Evolutionary conservation across 2,888 invertebrate species (phyloP).

Genomic region (Drosophila anceps): DNA sequence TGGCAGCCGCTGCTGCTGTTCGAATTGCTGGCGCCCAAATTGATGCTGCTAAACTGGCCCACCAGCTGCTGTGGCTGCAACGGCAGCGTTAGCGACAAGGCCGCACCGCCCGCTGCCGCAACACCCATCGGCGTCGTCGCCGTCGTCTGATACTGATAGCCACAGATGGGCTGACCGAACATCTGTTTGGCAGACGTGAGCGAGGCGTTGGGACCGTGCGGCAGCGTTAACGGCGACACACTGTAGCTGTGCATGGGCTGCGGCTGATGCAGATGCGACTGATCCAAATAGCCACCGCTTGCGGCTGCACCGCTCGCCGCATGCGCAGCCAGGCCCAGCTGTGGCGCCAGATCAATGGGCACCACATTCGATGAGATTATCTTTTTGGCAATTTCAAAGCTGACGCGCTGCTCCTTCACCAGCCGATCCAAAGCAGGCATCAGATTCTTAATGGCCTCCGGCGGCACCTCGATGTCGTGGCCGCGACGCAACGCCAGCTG

Average conservation of each 20-base stretch:
- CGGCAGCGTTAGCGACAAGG: conserved; percentile 43
- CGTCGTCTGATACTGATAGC: conserved; percentile 61
- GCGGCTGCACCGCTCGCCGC: conserved; percentile 84
- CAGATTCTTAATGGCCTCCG: conserved; percentile 86
- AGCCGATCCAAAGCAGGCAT: conserved; percentile 85
- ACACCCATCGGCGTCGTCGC: background rate
- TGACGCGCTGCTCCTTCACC: conserved; percentile 85
- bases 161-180: conserved; percentile 70
- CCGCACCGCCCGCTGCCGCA: conserved; percentile 4
- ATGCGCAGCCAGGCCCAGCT: conserved; percentile 87
- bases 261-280: conserved; percentile 59
- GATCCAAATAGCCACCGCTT: conserved; percentile 79
- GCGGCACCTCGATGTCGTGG: conserved; percentile 84
- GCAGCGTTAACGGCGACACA: conserved; percentile 83
- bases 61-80: conserved; percentile 65
- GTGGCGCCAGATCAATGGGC: conserved; percentile 86
- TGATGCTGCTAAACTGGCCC: conserved; percentile 81
- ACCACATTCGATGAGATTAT: conserved; percentile 86
- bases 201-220: conserved; percentile 65
- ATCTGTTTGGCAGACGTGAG: conserved; percentile 70
- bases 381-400: conserved; percentile 85
- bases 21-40: conserved; percentile 67
- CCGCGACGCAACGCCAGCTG: conserved; percentile 78
- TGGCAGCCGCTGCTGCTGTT: conserved; percentile 84
- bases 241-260: conserved; percentile 84